Evolutionary conservation across 2,888 invertebrate genomes (phyloP).

Genomic region (Polymixis lichenea): DNA sequence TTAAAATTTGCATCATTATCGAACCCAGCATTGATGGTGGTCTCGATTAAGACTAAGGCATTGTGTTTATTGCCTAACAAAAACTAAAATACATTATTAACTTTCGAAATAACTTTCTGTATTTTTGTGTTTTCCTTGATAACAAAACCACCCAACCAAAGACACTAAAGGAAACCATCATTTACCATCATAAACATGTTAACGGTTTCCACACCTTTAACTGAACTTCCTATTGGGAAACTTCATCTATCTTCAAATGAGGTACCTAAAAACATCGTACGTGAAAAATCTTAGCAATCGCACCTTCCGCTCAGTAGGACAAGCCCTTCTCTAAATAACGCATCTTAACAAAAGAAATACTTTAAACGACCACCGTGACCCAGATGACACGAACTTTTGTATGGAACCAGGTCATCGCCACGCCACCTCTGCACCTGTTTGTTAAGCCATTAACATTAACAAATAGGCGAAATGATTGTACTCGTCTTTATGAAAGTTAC

Average conservation of each 20-base stretch:
- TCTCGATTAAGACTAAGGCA: too few relatives aligned
- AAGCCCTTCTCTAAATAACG: conserved; percentile 5
- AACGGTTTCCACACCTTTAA: conserved; percentile 14
- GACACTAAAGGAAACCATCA: conserved; percentile 40
- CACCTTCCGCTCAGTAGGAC: not conserved
- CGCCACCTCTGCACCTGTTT: conserved; percentile 23
- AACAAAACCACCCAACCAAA: conserved; percentile 20
- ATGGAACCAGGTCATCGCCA: conserved; percentile 27
- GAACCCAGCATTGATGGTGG: not conserved
- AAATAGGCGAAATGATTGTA: conserved; percentile 31
- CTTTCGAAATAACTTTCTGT: conserved; percentile 1
- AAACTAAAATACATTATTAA: conserved; percentile 6
- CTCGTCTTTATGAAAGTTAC: conserved; percentile 7
- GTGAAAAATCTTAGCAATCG: not conserved
- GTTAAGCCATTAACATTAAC: conserved; percentile 39
- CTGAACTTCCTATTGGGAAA: conserved; percentile 41
- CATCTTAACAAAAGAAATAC: conserved; percentile 25
- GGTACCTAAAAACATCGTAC: conserved; percentile 5
- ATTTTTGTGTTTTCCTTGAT: conserved; percentile 18
- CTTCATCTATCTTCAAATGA: too few relatives aligned
- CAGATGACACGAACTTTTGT: conserved; percentile 39
- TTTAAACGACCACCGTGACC: conserved; percentile 27
- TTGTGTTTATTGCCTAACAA: not conserved
- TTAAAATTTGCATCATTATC: not conserved
- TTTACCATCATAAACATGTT: conserved; percentile 35